Percentiles rank a stretch among this genome's conserved stretches.
phyloP scores from a whole-genome alignment of 2,888 invertebrate genomes.

The Caenorhabditis imperialis region DNA sequence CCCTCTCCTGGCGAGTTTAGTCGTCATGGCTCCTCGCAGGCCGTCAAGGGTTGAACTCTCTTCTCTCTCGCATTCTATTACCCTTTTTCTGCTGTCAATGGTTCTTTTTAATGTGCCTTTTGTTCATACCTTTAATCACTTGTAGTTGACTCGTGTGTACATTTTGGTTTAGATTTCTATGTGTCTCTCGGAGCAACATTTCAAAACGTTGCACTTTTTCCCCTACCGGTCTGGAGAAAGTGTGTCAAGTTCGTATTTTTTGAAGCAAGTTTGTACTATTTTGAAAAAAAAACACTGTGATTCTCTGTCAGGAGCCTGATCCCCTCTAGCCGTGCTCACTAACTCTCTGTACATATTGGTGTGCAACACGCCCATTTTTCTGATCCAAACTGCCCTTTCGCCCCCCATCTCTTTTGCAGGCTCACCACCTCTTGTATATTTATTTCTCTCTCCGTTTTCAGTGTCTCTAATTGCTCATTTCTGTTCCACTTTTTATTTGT shows the following conservation, averaged over 20 bases:
- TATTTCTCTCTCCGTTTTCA: no score
- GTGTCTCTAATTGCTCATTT: no score
- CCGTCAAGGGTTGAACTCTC: slow-evolving; percentile 47
- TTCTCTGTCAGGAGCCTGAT: no score
- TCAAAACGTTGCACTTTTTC: slow-evolving; percentile 10
- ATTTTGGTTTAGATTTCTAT: slow-evolving; percentile 27
- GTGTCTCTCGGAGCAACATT: slow-evolving; percentile 14
- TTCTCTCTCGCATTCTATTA: not conserved
- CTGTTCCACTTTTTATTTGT: no score
- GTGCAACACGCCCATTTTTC: slow-evolving; percentile 5
- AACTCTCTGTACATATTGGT: slow-evolving; percentile 5
- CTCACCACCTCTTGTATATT: no score
- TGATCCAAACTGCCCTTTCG: slow-evolving; percentile 1
- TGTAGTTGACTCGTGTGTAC: not conserved
- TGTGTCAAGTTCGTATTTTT: not conserved
- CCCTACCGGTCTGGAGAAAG: slow-evolving; percentile 10
- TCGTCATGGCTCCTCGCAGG: slow-evolving; percentile 39
- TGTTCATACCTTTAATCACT: slow-evolving; percentile 10
- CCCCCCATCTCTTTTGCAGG: slow-evolving; percentile 9
- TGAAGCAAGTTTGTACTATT: no score
- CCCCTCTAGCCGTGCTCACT: slow-evolving; percentile 1
- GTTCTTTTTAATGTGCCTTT: not conserved
- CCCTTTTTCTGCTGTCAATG: not conserved
- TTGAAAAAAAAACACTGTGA: no score
- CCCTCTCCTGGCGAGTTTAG: slow-evolving; percentile 44